phyloP scores from a whole-genome alignment of 2,888 invertebrate genomes.

The Cheilosia vulpina region DNA sequence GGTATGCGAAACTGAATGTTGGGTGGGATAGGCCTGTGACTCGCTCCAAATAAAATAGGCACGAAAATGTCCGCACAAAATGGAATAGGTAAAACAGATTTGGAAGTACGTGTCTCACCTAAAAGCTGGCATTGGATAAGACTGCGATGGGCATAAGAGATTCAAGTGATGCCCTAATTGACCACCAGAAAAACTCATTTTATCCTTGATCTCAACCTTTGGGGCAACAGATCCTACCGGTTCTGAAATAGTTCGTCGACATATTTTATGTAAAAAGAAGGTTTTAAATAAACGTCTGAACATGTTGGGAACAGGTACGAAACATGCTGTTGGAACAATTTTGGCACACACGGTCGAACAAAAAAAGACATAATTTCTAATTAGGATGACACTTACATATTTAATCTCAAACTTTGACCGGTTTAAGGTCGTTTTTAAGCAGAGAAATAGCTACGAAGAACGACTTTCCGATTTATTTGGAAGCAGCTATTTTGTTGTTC shows the following conservation, averaged over 20 bases:
- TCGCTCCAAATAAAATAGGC: background rate
- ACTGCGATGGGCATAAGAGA: constrained; percentile 87
- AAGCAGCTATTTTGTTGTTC: no score
- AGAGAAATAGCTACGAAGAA: no score
- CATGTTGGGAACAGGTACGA: constrained; percentile 30
- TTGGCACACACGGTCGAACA: no score
- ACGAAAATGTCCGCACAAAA: background rate
- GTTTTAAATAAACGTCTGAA: background rate
- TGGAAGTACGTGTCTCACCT: constrained; percentile 82
- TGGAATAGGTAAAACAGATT: background rate
- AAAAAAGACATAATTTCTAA: no score
- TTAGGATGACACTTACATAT: no score
- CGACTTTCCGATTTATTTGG: no score
- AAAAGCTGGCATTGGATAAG: constrained; percentile 87
- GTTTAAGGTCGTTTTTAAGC: no score
- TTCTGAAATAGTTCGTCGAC: constrained; percentile 79
- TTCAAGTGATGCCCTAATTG: constrained; percentile 78
- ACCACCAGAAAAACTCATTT: constrained; percentile 79
- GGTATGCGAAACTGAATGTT: constrained; percentile 58
- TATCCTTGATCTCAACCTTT: constrained; percentile 89
- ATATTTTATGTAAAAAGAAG: background rate
- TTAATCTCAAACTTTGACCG: no score
- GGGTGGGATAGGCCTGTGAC: background rate
- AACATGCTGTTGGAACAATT: no score
- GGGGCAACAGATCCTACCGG: constrained; percentile 84